Conservation (phyloP, 2,113 vertebrate species). For the Brachyhypopomus occidentalis region DNA sequence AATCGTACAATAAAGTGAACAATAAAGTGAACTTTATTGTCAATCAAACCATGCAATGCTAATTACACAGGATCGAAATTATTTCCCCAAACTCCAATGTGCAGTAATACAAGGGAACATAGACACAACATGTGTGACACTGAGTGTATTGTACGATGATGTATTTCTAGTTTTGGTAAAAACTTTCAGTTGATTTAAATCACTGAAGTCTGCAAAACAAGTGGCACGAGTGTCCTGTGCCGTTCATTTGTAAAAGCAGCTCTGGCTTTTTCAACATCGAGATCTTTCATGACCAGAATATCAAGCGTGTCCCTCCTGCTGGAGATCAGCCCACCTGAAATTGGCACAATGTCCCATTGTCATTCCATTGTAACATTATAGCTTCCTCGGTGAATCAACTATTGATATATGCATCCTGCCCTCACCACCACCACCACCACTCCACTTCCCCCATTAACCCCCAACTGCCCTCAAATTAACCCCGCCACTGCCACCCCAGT, state of each 20-base stretch:
- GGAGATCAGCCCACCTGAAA: conserved; percentile 41
- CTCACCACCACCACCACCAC: conserved; percentile 17
- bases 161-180: not conserved
- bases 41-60: too few relatives aligned
- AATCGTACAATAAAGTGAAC: too few relatives aligned
- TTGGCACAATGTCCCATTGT: conserved; percentile 69
- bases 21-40: too few relatives aligned
- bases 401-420: conserved; percentile 71
- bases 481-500: conserved; percentile 53
- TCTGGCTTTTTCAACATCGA: conserved; percentile 9
- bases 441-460: conserved; percentile 33
- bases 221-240: not conserved
- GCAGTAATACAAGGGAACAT: too few relatives aligned
- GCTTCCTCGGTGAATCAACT: conserved; percentile 76
- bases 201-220: not conserved
- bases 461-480: conserved; percentile 2
- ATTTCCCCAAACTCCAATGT: too few relatives aligned
- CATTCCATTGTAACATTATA: conserved; percentile 67
- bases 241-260: conserved; percentile 6
- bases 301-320: not conserved
- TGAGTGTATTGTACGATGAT: too few relatives aligned
- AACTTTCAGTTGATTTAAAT: too few relatives aligned
- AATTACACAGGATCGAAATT: too few relatives aligned
- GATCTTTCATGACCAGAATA: conserved; percentile 30
- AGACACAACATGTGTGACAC: too few relatives aligned